A percentile compares a stretch with the other conserved stretches of the same genome.
Conservation (phyloP, 2,888 invertebrate species). For the Tineola bisselliella region DNA sequence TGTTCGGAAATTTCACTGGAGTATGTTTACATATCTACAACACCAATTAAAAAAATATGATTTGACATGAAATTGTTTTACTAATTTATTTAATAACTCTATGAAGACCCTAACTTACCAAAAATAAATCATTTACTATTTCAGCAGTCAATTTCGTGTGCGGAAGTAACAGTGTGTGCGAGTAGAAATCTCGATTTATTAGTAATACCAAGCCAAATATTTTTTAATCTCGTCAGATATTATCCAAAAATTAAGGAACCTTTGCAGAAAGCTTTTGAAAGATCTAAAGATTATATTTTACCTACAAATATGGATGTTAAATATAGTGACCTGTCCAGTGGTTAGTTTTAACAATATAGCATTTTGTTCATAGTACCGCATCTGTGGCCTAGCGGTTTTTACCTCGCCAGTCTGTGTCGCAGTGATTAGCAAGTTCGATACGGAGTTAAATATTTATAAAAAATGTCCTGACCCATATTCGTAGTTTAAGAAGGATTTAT, state of each 20-base stretch:
- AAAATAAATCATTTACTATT: constrained; percentile 18
- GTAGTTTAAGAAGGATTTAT: too few relatives aligned
- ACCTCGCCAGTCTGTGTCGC: too few relatives aligned
- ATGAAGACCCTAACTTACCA: too few relatives aligned
- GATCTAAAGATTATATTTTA: constrained; percentile 51
- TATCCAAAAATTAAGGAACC: constrained; percentile 56
- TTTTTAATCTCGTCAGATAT: constrained; percentile 52
- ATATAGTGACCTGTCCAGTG: constrained; percentile 35
- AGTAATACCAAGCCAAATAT: constrained; percentile 48
- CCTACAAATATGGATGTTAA: constrained; percentile 44
- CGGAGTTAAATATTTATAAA: too few relatives aligned
- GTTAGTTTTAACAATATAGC: constrained; percentile 25
- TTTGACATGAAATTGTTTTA: neutral
- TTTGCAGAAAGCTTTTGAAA: constrained; percentile 45
- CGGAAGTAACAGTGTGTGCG: constrained; percentile 50
- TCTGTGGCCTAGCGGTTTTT: too few relatives aligned
- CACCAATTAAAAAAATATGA: too few relatives aligned
- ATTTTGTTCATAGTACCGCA: too few relatives aligned
- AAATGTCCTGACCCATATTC: too few relatives aligned
- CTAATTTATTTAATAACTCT: too few relatives aligned
- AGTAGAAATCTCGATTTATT: constrained; percentile 54
- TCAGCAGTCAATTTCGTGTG: constrained; percentile 48
- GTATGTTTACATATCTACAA: too few relatives aligned
- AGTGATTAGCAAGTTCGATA: too few relatives aligned
- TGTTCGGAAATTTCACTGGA: constrained; percentile 61